Conservation (phyloP, 1,140 invertebrate genomes). For the Drosophila willistoni region DNA sequence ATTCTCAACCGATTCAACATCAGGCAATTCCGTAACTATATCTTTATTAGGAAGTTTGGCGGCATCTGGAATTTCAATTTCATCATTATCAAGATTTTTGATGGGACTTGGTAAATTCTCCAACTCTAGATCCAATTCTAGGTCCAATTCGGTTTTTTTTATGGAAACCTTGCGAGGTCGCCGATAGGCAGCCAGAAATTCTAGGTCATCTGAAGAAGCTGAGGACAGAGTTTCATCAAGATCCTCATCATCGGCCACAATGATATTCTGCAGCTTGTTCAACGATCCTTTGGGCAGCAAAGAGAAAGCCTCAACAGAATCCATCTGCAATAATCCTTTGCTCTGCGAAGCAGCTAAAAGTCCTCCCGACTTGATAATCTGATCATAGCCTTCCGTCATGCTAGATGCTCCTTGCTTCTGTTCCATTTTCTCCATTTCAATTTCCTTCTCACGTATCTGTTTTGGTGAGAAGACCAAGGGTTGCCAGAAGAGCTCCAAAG, state of each 20-base stretch:
- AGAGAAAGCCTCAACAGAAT: not conserved
- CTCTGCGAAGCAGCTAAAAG: not conserved
- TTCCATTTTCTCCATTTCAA: constrained; percentile 53
- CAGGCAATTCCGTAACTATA: no score
- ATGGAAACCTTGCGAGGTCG: constrained; percentile 20
- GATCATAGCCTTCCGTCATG: constrained; percentile 25
- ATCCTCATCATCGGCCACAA: constrained; percentile 13
- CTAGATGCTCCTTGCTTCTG: constrained; percentile 23
- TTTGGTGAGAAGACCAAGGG: constrained; percentile 58
- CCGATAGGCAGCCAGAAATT: constrained; percentile 47
- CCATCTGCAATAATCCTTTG: not conserved
- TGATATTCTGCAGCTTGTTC: constrained; percentile 11
- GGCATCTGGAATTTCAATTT: not conserved
- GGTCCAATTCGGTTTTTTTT: not conserved
- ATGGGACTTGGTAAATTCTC: not conserved
- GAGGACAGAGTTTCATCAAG: constrained; percentile 28
- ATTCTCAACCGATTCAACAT: not conserved
- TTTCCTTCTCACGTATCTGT: constrained; percentile 53
- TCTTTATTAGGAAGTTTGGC: not conserved
- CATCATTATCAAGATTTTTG: not conserved
- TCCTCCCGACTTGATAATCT: constrained; percentile 24
- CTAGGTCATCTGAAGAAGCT: constrained; percentile 43
- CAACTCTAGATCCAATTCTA: not conserved
- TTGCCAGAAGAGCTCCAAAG: constrained; percentile 59
- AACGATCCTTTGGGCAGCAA: constrained; percentile 2